Evolutionary conservation across 2,797 vertebrate genomes (phyloP), one percentile per base, ranked within the genome.

Genomic region (Pampus argenteus): DNA sequence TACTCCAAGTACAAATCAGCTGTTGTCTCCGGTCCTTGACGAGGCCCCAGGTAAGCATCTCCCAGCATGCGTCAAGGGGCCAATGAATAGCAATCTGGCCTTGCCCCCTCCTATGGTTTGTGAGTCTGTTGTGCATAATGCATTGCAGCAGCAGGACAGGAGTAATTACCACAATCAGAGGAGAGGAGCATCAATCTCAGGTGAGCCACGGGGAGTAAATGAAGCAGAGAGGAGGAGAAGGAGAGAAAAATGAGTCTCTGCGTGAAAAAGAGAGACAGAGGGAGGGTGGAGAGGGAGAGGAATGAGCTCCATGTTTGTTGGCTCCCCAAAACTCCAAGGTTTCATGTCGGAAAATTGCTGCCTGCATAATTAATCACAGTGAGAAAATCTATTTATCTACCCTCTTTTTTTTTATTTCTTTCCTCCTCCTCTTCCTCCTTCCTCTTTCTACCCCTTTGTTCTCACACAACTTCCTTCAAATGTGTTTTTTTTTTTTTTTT

Each of bases 131-230:
- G 81, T 94, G 90, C 90, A 88, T 94, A 94, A 94, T 93, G 86
- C 71, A 89, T 88, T 70, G 82, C 82, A 94, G 91, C 93, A 92
- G 91, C 91, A 93, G 91, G 93, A 88, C 88, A 88, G 78, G 88
- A 84, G 84, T 95, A 94, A 96, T 97, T 95, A 95, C 66, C 57
- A 80, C 92, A 95, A 95, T 96, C 95, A 94, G 89, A 94, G 90
- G 91, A 91, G 84, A 86, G 92, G 79, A 87, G 83, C 92, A 94
- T 96, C 94, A 93, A 93, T 96, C 94, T 95, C 92, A 92, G 87
- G 92, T 95, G 92, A 95, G 92, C 95, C 87, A 72, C 73, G n/a
- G 93, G 93, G 92, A 94, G 93, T 92, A 93, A 95, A 95, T 93
- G 93, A 95, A 93, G 92, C 94, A 92, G 90, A 93, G 89, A 93